Evolutionary conservation across 2,797 vertebrate species (phyloP).

Genomic region (Simalia tracyae): DNA sequence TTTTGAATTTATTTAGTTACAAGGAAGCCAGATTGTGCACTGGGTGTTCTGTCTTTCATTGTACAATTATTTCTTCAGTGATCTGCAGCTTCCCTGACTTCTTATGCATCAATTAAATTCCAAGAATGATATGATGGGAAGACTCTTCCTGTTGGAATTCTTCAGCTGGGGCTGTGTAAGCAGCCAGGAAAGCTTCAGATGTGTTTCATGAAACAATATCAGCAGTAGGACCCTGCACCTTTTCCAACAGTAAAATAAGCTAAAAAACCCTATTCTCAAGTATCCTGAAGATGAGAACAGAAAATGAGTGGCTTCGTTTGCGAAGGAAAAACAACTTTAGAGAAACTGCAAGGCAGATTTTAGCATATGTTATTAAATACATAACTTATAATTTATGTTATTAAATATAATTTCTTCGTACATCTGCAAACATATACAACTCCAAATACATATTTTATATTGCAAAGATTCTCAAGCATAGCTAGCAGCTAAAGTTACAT

Average conservation of each 20-base stretch:
- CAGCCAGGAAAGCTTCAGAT: not conserved
- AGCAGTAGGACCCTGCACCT: not conserved
- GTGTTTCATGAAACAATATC: not conserved
- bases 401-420: too few relatives aligned
- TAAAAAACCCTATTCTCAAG: not conserved
- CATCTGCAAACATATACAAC: too few relatives aligned
- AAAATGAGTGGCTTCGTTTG: not conserved
- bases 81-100: not conserved
- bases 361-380: too few relatives aligned
- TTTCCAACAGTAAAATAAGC: not conserved
- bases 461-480: too few relatives aligned
- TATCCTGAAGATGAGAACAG: not conserved
- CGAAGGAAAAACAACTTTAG: not conserved
- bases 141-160: not conserved
- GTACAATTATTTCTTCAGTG: not conserved
- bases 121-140: not conserved
- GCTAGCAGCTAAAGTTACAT: too few relatives aligned
- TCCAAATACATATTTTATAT: too few relatives aligned
- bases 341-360: not conserved
- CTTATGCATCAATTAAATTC: not conserved
- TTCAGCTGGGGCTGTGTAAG: not conserved
- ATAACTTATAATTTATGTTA: too few relatives aligned
- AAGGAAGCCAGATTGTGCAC: not conserved
- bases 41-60: not conserved
- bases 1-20: not conserved